These are phyloP conservation scores for Mylabris sibirica DNA, from an alignment of 2,888 invertebrate species.

Conservation along the genomic window DNA sequence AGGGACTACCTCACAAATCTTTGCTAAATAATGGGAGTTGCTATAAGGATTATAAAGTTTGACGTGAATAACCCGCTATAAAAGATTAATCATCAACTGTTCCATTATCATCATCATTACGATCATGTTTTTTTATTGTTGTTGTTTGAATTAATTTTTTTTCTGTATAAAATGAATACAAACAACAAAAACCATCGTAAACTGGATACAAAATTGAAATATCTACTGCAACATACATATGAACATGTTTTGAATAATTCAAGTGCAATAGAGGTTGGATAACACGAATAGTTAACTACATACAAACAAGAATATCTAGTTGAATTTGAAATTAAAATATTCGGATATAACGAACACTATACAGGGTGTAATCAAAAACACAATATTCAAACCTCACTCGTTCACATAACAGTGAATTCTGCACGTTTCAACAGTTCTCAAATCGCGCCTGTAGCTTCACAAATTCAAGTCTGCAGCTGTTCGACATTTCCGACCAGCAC, in stretches of 20 bases:
- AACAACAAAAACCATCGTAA: background rate
- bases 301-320: background rate
- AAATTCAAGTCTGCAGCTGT: no score
- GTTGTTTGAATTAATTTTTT: background rate
- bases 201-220: background rate
- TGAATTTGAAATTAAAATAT: background rate
- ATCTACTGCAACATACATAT: background rate
- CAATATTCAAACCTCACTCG: no score
- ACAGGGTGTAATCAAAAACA: no score
- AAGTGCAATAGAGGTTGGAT: background rate
- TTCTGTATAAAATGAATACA: background rate
- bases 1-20: no score
- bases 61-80: no score
- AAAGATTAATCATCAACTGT: background rate
- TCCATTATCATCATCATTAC: background rate
- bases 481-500: no score
- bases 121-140: background rate
- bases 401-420: no score
- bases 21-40: no score
- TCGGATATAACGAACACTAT: background rate
- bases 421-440: no score
- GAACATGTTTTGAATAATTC: conserved; percentile 24
- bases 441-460: no score
- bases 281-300: background rate
- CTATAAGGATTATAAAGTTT: no score